Conservation (phyloP, 92 coral and sea anemone species). For the Zoanthus solanderi region DNA sequence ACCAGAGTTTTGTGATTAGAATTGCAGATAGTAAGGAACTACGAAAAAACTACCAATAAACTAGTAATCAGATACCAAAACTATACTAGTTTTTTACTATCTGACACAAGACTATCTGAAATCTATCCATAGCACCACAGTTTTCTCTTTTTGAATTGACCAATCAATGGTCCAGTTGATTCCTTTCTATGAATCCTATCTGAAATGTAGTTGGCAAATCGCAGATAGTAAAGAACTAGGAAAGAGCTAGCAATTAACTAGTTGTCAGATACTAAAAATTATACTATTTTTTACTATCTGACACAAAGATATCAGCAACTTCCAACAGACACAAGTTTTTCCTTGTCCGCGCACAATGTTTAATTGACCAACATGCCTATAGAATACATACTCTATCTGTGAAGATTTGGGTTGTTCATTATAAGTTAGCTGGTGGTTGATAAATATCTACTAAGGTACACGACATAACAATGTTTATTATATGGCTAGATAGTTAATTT, state of each 20-base stretch:
- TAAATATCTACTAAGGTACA: background rate
- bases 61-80: background rate
- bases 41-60: no score
- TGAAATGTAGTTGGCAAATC: background rate
- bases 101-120: background rate
- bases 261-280: slow-evolving; percentile 3
- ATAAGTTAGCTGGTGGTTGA: background rate
- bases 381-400: background rate
- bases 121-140: background rate
- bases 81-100: background rate
- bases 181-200: background rate
- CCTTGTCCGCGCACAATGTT: background rate
- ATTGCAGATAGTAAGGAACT: no score
- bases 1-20: background rate
- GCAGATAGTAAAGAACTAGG: background rate
- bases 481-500: background rate
- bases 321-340: background rate
- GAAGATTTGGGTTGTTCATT: background rate
- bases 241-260: slow-evolving; percentile 4
- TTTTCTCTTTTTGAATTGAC: background rate
- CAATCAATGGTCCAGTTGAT: background rate
- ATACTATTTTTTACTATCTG: background rate
- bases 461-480: background rate
- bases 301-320: background rate
- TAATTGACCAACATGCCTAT: background rate